Evolutionary conservation across 92 coral and sea anemone species (phyloP).

Genomic region (Ricordea florida): DNA sequence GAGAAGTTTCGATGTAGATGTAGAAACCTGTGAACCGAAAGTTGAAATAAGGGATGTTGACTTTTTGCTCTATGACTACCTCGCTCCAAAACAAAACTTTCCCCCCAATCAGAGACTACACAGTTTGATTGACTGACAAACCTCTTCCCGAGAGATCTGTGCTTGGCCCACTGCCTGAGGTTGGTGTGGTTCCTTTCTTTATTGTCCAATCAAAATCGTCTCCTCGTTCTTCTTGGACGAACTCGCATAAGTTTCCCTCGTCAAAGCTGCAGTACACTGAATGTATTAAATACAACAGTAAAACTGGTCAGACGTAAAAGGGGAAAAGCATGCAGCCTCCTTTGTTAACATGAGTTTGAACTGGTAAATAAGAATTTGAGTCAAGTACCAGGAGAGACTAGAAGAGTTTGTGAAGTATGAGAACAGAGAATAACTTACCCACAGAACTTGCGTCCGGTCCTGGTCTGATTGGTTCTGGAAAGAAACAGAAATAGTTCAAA

Average conservation of each 20-base stretch:
- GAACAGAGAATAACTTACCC: slow-evolving; percentile 15
- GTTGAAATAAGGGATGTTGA: too few relatives aligned
- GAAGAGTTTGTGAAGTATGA: too few relatives aligned
- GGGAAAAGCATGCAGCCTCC: too few relatives aligned
- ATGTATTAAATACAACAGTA: background rate
- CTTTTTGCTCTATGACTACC: too few relatives aligned
- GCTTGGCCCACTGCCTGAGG: slow-evolving; percentile 35
- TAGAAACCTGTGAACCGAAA: slow-evolving; percentile 22
- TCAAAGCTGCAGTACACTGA: slow-evolving; percentile 38
- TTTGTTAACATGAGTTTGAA: too few relatives aligned
- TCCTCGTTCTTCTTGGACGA: background rate
- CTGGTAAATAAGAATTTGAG: too few relatives aligned
- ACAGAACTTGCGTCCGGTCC: background rate
- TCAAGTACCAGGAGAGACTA: too few relatives aligned
- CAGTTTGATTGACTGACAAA: too few relatives aligned
- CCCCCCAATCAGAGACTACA: too few relatives aligned
- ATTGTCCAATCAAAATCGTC: slow-evolving; percentile 42
- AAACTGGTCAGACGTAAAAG: background rate
- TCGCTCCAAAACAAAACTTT: too few relatives aligned
- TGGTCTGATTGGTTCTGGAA: background rate
- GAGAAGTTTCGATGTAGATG: slow-evolving; percentile 22
- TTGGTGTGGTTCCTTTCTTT: background rate
- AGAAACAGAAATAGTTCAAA: background rate
- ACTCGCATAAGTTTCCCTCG: background rate
- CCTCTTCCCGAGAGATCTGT: slow-evolving; percentile 37